Base-by-base conservation (phyloP, 2,888 invertebrate genomes). In the Thera britannica region DNA sequence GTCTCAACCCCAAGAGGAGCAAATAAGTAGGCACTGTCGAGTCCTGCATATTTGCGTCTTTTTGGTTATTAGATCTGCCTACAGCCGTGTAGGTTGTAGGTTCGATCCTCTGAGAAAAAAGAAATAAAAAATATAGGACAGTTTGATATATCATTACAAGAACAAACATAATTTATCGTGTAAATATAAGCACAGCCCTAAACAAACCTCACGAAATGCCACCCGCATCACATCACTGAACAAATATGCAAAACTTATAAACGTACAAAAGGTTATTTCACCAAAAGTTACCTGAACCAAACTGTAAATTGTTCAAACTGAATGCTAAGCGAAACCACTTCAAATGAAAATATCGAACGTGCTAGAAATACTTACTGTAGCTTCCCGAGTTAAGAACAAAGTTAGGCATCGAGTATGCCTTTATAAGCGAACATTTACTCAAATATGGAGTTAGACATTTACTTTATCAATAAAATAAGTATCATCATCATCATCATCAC, bases 301-400 rank as follows among this genome's bases (percentile, higher is more conserved):
- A 67, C 58, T 67, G 41, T 8, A 56, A 63, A 68, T 44, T 60
- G 36, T 61, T 67, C 44, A 59, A 58, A 67, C 57, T 61, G 61
- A 64, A 68, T 64, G 52, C 48, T 41, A 12, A 61, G 52, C 12
- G 51, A 57, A 68, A 64, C 68, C 61, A 68, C 68, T 68, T 68
- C 58, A 62, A 68, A 68, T 62, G 64, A 67, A 63, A 62, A 68
- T 61, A 64, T 64, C 34, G 64, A 57, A 64, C 68, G 64, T 57
- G 64, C 60, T 65, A 61, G 44, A 67, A 44, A 68, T 64, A 63
- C 64, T 60, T n/a, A 62, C 54, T 44, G 48, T n/a, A 44, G 54
- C 57, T 57, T 46, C 12, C 6, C 5, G 36, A 58, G 49, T 59
- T 52, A 9, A 7, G 23, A 48, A 35, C 35, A 58, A 64, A 64